phyloP scores from a whole-genome alignment of 2,113 vertebrate species.

The Antechinus flavipes region DNA sequence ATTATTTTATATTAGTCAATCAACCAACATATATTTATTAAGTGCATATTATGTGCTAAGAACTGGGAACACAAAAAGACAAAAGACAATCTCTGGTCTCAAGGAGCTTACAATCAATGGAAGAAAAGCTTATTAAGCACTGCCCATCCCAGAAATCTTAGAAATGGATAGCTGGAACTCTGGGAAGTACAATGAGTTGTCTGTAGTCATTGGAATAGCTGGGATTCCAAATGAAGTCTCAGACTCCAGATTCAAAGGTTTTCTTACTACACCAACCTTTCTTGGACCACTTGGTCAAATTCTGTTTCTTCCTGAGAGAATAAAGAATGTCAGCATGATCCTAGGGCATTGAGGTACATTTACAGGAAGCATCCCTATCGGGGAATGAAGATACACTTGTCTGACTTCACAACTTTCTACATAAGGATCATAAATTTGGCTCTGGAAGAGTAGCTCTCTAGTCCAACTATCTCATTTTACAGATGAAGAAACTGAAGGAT shows the following conservation, averaged over 20 bases:
- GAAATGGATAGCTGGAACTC: background rate
- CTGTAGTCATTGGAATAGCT: background rate
- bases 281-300: background rate
- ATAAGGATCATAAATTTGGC: background rate
- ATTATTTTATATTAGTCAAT: constrained; percentile 14
- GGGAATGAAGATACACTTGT: too few species aligned
- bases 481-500: background rate
- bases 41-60: background rate
- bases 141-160: background rate
- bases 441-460: background rate
- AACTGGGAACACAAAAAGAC: background rate
- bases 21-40: background rate
- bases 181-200: background rate
- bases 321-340: background rate
- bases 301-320: background rate
- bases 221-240: background rate
- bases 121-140: background rate
- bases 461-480: background rate
- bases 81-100: background rate
- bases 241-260: background rate
- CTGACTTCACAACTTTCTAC: background rate
- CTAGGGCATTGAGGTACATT: background rate
- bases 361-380: too few species aligned
- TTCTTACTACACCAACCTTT: background rate
- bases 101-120: background rate